Percentiles rank a stretch among this genome's conserved stretches.
Evolutionary conservation across 2,888 invertebrate species (phyloP).

Genomic region (Drosophila rellima): DNA sequence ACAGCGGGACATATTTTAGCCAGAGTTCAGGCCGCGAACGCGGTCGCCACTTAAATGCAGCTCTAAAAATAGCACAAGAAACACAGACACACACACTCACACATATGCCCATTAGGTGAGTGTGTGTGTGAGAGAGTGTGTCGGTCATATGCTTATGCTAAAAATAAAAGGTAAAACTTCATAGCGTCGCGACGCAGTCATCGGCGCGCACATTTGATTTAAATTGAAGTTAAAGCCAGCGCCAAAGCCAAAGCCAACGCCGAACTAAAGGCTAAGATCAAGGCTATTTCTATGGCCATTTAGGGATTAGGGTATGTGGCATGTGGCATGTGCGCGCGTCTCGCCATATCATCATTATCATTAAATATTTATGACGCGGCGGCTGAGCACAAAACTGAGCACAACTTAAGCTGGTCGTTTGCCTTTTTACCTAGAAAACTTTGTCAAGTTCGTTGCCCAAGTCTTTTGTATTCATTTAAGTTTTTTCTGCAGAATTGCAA

Average conservation of each 20-base stretch:
- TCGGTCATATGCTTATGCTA: constrained; percentile 75
- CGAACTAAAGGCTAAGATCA: constrained; percentile 62
- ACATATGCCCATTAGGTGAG: constrained; percentile 9
- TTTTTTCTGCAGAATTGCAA: constrained; percentile 7
- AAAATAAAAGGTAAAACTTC: constrained; percentile 66
- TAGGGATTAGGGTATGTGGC: constrained; percentile 49
- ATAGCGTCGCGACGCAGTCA: constrained; percentile 61
- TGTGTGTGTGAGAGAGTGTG: constrained; percentile 36
- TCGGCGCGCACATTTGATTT: constrained; percentile 77
- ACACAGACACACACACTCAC: constrained; percentile 21
- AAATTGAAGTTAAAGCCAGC: constrained; percentile 72
- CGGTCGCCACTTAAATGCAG: constrained; percentile 75
- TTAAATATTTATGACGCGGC: constrained; percentile 78
- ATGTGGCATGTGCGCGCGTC: constrained; percentile 54
- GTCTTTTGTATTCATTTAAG: constrained; percentile 55
- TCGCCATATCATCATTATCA: constrained; percentile 69
- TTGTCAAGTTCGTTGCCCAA: constrained; percentile 65
- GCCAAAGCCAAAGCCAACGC: constrained; percentile 32
- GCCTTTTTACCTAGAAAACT: constrained; percentile 66
- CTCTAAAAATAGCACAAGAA: constrained; percentile 74
- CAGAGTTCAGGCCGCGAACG: constrained; percentile 75
- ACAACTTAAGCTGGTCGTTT: constrained; percentile 46
- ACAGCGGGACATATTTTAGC: constrained; percentile 79
- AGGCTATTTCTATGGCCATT: constrained; percentile 59
- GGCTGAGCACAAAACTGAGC: constrained; percentile 53